Evolutionary conservation across 2,113 vertebrate species (phyloP), one percentile per base, ranked within the genome.

Genomic region (Jacana jacana): DNA sequence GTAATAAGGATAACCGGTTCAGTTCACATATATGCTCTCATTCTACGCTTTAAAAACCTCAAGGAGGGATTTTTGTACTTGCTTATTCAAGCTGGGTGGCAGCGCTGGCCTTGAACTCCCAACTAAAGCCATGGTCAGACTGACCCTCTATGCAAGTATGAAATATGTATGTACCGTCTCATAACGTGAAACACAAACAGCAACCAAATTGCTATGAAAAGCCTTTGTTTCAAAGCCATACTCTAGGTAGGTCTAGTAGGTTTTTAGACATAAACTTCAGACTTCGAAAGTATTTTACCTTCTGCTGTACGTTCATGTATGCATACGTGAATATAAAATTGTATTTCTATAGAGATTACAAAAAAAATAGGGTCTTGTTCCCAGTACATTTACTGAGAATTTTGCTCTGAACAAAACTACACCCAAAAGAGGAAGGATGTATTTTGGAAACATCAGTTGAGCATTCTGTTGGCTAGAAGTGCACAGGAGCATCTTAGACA

Each of bases 1-100:
- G 18, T 80, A 96, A 94, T 93, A 91, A 96, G 89, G 76, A 81
- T 52, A 86, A 97, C 78, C 68, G 22, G 37, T 88, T 92, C 65
- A 37, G 58, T 95, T 89, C 71, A 92, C 31, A 69, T 75, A 70
- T 9, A 68, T 35, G 24, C 81, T 84, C 39, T 81, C 19, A 52
- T 84, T 75, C 39, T 81, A 48, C 9, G 40, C 18, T 69, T 68
- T n/a, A 64, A 85, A 81, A 91, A 66, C 17, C 17, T 64, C 39
- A 51, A 80, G 39, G 27, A 77, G n/a, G n/a, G 37, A 24, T 51
- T 66, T 73, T 69, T 84, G 63, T 12, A 79, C 39, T 49, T 58
- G n/a, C 81, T 18, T 57, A 68, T 81, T 88, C 31, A 61, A 60
- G 39, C 35, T 80, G 24, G 28, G 13, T 75, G 37, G 33, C 37